Conservation (phyloP, 2,797 vertebrate species). For the Decapterus maruadsi region DNA sequence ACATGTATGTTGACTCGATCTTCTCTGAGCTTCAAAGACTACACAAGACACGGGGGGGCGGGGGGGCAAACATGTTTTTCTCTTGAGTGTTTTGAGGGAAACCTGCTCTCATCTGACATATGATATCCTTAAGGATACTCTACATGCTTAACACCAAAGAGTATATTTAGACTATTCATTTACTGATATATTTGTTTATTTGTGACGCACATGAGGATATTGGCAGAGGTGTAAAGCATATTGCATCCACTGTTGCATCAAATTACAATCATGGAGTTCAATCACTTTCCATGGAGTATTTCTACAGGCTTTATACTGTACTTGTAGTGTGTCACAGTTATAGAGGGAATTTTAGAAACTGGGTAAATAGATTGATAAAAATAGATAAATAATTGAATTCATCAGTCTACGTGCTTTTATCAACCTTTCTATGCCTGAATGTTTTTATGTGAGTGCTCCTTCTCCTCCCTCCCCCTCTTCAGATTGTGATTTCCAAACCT, state of each 20-base stretch:
- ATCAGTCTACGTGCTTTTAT: not conserved
- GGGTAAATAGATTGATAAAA: not conserved
- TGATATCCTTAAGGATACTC: constrained; percentile 30
- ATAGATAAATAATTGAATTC: not conserved
- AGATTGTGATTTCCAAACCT: not conserved
- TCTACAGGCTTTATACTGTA: not conserved
- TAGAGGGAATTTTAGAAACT: not conserved
- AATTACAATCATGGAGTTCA: not conserved
- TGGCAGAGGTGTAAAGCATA: not conserved
- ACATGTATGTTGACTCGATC: constrained; percentile 53
- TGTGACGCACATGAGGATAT: not conserved
- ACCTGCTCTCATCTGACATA: constrained; percentile 1
- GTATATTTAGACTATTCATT: constrained; percentile 33
- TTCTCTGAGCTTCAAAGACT: constrained; percentile 60
- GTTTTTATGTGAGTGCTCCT: not conserved
- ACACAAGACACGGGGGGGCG: not conserved
- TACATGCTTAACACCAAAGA: constrained; percentile 37
- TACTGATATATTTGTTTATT: constrained; percentile 30
- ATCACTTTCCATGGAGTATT: too few relatives aligned
- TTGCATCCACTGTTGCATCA: not conserved
- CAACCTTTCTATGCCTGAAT: too few relatives aligned
- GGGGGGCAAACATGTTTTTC: constrained; percentile 22
- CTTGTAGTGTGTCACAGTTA: not conserved
- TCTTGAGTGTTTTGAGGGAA: constrained; percentile 47
- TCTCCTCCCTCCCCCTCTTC: not conserved